Percentiles rank a stretch among this genome's conserved stretches.
Evolutionary conservation across 2,797 vertebrate species (phyloP).

Genomic region (Lagothrix lagotricha): DNA sequence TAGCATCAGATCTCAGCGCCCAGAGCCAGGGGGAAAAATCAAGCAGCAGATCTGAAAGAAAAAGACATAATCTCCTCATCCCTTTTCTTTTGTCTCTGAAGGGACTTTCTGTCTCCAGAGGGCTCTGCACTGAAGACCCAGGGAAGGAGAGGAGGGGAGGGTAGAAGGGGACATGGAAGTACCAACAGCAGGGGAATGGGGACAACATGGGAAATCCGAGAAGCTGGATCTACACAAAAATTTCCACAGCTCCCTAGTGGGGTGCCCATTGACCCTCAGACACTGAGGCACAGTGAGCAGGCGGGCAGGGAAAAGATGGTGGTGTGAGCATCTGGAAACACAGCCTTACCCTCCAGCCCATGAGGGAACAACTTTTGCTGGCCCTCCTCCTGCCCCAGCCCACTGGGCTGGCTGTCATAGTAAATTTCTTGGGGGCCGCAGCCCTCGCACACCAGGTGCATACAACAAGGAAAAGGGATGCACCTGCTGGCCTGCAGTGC

Average conservation of each 20-base stretch:
- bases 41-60: constrained; percentile 57
- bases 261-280: neutral
- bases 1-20: neutral
- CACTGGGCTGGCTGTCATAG: neutral
- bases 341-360: neutral
- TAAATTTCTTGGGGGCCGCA: neutral
- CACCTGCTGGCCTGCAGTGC: neutral
- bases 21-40: neutral
- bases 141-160: neutral
- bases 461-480: neutral
- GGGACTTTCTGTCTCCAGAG: neutral
- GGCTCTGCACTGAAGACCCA: neutral
- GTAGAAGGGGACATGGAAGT: neutral
- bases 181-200: neutral
- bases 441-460: neutral
- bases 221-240: constrained; percentile 13
- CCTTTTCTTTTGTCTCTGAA: constrained; percentile 46
- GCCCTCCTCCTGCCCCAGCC: neutral
- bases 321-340: neutral
- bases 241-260: constrained; percentile 15
- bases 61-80: constrained; percentile 41
- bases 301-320: neutral
- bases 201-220: neutral
- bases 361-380: neutral
- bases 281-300: neutral